Percentiles rank a stretch among this genome's conserved stretches.
phyloP scores from a whole-genome alignment of 2,113 vertebrate species.

The Zapus hudsonius region DNA sequence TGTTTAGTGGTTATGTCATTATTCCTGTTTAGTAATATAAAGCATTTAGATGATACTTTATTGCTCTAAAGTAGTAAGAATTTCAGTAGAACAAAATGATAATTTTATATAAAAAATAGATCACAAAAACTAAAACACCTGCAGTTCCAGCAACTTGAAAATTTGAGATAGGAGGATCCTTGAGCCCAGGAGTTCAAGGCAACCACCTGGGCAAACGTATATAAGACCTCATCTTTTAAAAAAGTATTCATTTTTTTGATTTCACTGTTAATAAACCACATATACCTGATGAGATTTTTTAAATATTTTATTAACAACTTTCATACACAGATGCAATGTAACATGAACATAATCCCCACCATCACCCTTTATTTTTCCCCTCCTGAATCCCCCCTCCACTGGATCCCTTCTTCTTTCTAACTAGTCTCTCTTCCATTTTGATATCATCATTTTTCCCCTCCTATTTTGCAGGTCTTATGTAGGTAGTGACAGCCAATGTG shows the following conservation, averaged over 20 bases:
- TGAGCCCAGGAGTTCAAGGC: background rate
- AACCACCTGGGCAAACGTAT: background rate
- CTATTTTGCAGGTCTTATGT: too few species aligned
- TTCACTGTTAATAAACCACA: background rate
- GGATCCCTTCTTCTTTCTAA: too few species aligned
- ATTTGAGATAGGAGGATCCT: background rate
- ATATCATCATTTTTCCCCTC: too few species aligned
- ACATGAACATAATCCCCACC: too few species aligned
- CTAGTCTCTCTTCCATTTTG: too few species aligned
- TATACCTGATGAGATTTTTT: background rate
- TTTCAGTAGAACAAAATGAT: slow-evolving; percentile 30
- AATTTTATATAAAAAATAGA: slow-evolving; percentile 27
- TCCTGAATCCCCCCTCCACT: too few species aligned
- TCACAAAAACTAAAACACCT: background rate
- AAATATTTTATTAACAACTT: too few species aligned
- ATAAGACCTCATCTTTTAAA: background rate
- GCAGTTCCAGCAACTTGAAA: background rate
- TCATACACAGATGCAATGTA: too few species aligned
- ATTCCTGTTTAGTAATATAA: background rate
- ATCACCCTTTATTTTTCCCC: too few species aligned
- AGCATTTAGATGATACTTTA: slow-evolving; percentile 6
- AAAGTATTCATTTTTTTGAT: background rate
- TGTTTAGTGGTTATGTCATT: background rate
- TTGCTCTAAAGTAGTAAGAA: slow-evolving; percentile 34
- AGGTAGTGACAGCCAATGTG: too few species aligned